phyloP scores from a whole-genome alignment of 2,888 invertebrate genomes.

The Andrena haemorrhoa region DNA sequence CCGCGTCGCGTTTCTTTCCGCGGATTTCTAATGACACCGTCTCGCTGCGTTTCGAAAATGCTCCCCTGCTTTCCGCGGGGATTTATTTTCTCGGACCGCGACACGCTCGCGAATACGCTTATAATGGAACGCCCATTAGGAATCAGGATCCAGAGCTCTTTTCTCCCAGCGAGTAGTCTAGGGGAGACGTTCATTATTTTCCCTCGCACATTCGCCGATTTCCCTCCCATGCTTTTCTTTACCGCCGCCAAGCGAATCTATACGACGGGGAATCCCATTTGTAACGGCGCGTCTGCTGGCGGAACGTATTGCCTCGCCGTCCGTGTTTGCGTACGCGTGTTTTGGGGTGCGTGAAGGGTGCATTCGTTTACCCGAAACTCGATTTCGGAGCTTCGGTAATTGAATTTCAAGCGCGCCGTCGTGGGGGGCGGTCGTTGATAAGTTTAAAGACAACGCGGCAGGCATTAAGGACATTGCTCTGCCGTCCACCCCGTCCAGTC shows the following conservation, averaged over 20 bases:
- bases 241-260: conserved; percentile 22
- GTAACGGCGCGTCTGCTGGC: conserved; percentile 42
- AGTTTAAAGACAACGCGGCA: conserved; percentile 32
- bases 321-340: conserved; percentile 72
- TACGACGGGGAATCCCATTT: conserved; percentile 53
- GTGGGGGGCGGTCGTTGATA: conserved; percentile 23
- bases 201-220: conserved; percentile 18
- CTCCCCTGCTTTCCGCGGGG: too few relatives aligned
- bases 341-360: conserved; percentile 72
- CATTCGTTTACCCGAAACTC: conserved; percentile 75
- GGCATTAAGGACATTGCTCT: background rate
- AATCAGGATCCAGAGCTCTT: background rate
- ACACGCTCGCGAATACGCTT: too few relatives aligned
- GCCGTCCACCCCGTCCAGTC: background rate
- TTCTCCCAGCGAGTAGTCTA: background rate
- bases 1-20: background rate
- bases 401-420: conserved; percentile 66
- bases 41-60: conserved; percentile 7
- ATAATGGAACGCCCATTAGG: background rate
- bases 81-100: background rate
- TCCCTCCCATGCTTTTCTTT: conserved; percentile 24
- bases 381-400: conserved; percentile 71
- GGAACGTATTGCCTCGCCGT: conserved; percentile 63
- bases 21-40: background rate
- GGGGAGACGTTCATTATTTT: conserved; percentile 1